Evolutionary conservation across 2,113 vertebrate species (phyloP).

Genomic region (Nothobranchius furzeri): DNA sequence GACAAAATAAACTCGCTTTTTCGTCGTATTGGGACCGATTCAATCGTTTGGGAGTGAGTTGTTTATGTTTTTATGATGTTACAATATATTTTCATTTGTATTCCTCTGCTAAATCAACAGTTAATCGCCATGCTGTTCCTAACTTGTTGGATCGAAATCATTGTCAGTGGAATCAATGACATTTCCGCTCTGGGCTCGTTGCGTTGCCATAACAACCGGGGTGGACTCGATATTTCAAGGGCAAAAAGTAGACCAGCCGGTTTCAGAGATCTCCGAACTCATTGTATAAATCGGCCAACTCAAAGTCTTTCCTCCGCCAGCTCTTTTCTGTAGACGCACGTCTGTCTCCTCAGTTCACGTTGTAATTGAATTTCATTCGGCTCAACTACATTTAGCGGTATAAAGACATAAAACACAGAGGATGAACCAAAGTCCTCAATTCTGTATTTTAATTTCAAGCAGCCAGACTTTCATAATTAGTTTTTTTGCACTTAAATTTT

Average conservation of each 20-base stretch:
- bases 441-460: too few relatives aligned
- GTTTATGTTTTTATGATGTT: background rate
- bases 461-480: too few relatives aligned
- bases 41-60: too few relatives aligned
- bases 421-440: background rate
- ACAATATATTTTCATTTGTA: background rate
- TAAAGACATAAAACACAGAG: background rate
- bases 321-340: fast-evolving
- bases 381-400: background rate
- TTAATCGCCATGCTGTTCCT: background rate
- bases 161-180: constrained; percentile 31
- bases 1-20: too few relatives aligned
- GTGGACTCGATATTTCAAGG: constrained; percentile 62
- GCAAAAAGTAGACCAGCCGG: constrained; percentile 19
- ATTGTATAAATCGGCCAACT: background rate
- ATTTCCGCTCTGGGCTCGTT: constrained; percentile 29
- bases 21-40: too few relatives aligned
- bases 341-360: fast-evolving
- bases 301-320: fast-evolving
- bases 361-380: background rate
- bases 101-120: background rate
- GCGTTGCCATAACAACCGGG: constrained; percentile 54
- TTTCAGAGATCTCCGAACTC: background rate
- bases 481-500: too few relatives aligned
- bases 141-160: background rate